These are phyloP conservation scores for Ypsolopha scabrella DNA, from an alignment of 2,888 invertebrate genomes.

Conservation along the genomic window DNA sequence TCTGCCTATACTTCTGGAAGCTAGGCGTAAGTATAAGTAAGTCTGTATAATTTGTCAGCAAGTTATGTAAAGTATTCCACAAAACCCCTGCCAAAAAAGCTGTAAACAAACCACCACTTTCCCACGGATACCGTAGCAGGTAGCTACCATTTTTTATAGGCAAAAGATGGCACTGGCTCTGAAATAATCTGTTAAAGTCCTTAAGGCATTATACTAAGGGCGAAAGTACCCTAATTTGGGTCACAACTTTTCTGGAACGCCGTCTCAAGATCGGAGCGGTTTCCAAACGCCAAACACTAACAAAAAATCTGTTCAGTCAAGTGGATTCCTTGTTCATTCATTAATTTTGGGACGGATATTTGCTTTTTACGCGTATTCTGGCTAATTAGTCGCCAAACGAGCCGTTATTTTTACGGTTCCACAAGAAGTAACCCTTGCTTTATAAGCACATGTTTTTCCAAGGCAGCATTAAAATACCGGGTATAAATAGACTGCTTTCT, in stretches of 20 bases:
- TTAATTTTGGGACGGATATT: background rate
- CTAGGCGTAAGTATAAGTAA: too few relatives aligned
- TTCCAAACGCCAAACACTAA: background rate
- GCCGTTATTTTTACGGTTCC: background rate
- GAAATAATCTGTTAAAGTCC: too few relatives aligned
- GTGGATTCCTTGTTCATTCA: background rate
- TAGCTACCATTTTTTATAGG: slow-evolving; percentile 3
- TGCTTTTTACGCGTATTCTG: background rate
- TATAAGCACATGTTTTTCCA: background rate
- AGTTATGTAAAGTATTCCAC: too few relatives aligned
- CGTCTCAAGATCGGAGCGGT: background rate
- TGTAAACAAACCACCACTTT: background rate
- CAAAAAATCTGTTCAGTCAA: background rate
- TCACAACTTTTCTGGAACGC: too few relatives aligned
- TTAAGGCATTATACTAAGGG: too few relatives aligned
- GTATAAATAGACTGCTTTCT: too few relatives aligned
- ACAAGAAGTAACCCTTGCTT: background rate
- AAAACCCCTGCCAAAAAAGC: background rate
- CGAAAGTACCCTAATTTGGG: too few relatives aligned
- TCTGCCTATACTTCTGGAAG: too few relatives aligned
- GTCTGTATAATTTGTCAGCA: too few relatives aligned
- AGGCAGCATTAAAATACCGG: background rate
- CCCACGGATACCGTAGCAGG: slow-evolving; percentile 9
- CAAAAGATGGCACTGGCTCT: background rate
- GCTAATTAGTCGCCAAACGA: background rate